Evolutionary conservation across 2,888 invertebrate species (phyloP).

Genomic region (Galerucella pusilla): DNA sequence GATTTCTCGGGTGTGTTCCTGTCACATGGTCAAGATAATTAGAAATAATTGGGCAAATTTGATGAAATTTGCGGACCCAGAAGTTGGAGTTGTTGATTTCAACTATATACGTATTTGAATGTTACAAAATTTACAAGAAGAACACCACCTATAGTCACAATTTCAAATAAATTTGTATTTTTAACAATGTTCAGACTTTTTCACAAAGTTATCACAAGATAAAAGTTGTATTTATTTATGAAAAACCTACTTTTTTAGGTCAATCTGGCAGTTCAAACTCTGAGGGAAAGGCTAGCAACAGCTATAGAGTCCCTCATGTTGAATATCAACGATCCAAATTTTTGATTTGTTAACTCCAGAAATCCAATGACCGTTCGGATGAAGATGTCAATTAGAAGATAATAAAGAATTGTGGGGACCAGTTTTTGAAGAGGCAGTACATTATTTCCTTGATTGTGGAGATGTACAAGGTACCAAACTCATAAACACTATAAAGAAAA

Average conservation of each 20-base stretch:
- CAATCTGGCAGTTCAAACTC: slow-evolving; percentile 18
- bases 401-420: slow-evolving; percentile 18
- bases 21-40: slow-evolving; percentile 7
- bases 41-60: slow-evolving; percentile 21
- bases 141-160: neutral
- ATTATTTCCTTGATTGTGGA: slow-evolving; percentile 17
- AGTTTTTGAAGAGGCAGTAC: slow-evolving; percentile 11
- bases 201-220: neutral
- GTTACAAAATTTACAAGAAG: slow-evolving; percentile 5
- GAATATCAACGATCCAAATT: slow-evolving; percentile 18
- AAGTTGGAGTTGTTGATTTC: neutral
- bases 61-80: slow-evolving; percentile 8
- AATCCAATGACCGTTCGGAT: slow-evolving; percentile 17
- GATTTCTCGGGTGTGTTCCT: neutral
- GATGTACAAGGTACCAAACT: slow-evolving; percentile 14
- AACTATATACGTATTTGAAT: neutral
- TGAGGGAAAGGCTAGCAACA: slow-evolving; percentile 15
- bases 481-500: slow-evolving; percentile 25
- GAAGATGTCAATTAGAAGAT: slow-evolving; percentile 13
- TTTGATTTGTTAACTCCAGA: slow-evolving; percentile 26
- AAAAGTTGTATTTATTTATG: neutral
- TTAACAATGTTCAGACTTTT: too few species aligned
- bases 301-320: slow-evolving; percentile 18
- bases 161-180: too few species aligned
- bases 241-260: slow-evolving; percentile 13